These are phyloP conservation scores for Pagrus major DNA, from an alignment of 2,113 vertebrate species.

Conservation along the genomic window DNA sequence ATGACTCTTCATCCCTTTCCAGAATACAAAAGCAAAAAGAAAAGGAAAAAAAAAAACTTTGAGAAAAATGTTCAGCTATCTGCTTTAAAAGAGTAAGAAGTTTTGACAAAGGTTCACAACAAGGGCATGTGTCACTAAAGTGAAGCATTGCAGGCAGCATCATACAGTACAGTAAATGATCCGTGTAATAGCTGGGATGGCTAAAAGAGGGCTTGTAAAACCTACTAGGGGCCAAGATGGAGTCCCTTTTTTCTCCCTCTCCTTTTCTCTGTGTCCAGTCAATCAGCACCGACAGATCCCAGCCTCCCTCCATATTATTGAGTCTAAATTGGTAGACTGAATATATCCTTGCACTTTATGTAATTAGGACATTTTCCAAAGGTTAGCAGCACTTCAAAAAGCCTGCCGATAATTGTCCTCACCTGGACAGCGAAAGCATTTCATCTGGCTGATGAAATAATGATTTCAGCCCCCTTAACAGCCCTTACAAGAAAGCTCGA, in stretches of 20 bases:
- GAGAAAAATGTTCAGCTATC: background rate
- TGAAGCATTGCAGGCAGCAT: slow-evolving; percentile 60
- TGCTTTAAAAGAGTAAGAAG: slow-evolving; percentile 23
- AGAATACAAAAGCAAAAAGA: no score
- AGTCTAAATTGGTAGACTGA: background rate
- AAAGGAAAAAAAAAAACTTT: no score
- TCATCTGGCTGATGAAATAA: slow-evolving; percentile 65
- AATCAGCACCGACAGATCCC: slow-evolving; percentile 30
- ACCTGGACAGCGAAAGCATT: slow-evolving; percentile 42
- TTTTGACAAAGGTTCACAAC: slow-evolving; percentile 58
- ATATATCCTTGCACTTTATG: slow-evolving; percentile 17
- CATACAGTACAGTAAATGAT: slow-evolving; percentile 61
- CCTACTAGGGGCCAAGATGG: slow-evolving; percentile 19
- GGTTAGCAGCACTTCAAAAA: slow-evolving; percentile 50
- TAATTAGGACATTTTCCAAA: slow-evolving; percentile 46
- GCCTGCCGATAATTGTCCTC: slow-evolving; percentile 20
- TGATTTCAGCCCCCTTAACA: slow-evolving; percentile 58
- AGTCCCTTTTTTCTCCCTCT: background rate
- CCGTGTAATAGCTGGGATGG: slow-evolving; percentile 62
- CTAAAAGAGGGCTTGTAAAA: slow-evolving; percentile 41
- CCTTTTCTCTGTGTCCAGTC: slow-evolving; percentile 36
- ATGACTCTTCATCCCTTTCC: background rate
- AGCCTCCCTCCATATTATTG: background rate
- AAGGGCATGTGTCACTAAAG: slow-evolving; percentile 70
- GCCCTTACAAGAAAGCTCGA: background rate